A percentile compares a stretch with the other conserved stretches of the same genome.
phyloP scores from a whole-genome alignment of 2,113 vertebrate genomes.

The Seriola aureovittata region DNA sequence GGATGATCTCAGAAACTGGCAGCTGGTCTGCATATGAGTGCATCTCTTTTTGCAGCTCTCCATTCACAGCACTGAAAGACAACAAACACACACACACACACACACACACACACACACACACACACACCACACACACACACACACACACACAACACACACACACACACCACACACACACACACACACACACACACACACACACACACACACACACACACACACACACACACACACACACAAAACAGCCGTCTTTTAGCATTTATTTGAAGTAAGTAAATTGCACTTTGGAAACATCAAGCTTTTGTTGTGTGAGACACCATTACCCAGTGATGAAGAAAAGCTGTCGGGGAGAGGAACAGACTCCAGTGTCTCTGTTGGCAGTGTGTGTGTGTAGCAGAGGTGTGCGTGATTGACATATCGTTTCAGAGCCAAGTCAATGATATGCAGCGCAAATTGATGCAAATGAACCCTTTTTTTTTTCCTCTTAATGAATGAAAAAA shows the following conservation, averaged over 20 bases:
- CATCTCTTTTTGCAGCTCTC: constrained; percentile 76
- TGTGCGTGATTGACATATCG: constrained; percentile 47
- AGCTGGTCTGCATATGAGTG: constrained; percentile 93
- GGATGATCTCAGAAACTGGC: constrained; percentile 96
- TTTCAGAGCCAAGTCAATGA: constrained; percentile 42
- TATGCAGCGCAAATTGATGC: constrained; percentile 47
- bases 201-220: constrained; percentile 20
- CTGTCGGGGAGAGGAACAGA: constrained; percentile 43
- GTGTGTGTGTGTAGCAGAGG: constrained; percentile 13
- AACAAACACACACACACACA: constrained; percentile 24
- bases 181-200: constrained; percentile 19
- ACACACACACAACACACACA: constrained; percentile 21
- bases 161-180: constrained; percentile 20
- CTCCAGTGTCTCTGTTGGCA: constrained; percentile 34
- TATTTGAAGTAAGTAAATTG: constrained; percentile 21
- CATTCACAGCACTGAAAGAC: constrained; percentile 74
- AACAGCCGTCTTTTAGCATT: constrained; percentile 26
- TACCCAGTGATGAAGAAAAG: constrained; percentile 45
- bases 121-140: constrained; percentile 18
- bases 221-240: constrained; percentile 29
- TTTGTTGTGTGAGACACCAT: constrained; percentile 36
- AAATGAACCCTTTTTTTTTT: constrained; percentile 45
- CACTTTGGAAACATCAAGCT: constrained; percentile 36
- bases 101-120: constrained; percentile 19
- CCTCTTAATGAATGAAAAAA: constrained; percentile 17